These are phyloP conservation scores for Syrmaticus mikado DNA, from an alignment of 2,113 vertebrate species.

Conservation along the genomic window DNA sequence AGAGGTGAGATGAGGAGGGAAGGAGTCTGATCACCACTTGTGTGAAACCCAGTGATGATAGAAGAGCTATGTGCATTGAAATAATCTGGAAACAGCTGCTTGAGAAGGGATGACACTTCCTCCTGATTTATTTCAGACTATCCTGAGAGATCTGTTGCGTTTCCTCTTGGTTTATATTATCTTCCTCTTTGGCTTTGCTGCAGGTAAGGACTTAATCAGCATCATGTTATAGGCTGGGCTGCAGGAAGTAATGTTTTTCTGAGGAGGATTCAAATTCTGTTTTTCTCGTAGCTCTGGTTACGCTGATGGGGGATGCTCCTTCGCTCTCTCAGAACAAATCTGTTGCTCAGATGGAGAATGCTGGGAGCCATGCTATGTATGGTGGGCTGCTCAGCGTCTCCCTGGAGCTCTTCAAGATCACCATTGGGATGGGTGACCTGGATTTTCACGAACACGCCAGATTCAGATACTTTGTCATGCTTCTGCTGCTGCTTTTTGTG, in stretches of 20 bases:
- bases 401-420: conserved; percentile 95
- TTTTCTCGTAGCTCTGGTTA: conserved; percentile 84
- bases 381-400: conserved; percentile 81
- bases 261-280: not conserved
- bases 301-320: conserved; percentile 79
- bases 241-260: not conserved
- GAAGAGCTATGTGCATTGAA: not conserved
- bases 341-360: not conserved
- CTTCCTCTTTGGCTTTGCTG: conserved; percentile 94
- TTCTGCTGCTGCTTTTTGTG: conserved; percentile 91
- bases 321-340: not conserved
- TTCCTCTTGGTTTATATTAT: conserved; percentile 93
- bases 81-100: not conserved
- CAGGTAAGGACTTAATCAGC: conserved; percentile 79
- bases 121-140: conserved; percentile 82
- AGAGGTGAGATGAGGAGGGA: not conserved
- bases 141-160: conserved; percentile 90
- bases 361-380: conserved; percentile 60
- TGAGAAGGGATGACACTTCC: not conserved
- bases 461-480: conserved; percentile 86
- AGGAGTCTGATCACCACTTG: not conserved
- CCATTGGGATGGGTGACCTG: conserved; percentile 97
- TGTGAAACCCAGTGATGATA: not conserved
- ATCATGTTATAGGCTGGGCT: not conserved
- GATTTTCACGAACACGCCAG: conserved; percentile 87